Evolutionary conservation across 92 coral and sea anemone genomes (phyloP).

Genomic region (Actinostola sp.): DNA sequence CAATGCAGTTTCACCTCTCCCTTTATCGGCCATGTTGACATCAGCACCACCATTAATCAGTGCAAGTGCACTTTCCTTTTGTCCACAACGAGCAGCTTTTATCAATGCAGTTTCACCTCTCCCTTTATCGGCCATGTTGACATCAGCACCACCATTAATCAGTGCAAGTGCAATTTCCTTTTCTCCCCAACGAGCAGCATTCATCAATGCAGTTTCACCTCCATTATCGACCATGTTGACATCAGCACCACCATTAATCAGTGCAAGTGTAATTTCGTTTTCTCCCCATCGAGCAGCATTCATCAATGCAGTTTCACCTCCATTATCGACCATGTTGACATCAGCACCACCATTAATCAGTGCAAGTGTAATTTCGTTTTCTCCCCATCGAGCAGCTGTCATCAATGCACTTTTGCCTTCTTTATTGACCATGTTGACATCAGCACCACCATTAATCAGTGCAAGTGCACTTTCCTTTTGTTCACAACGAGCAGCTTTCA

Average conservation of each 20-base stretch:
- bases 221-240: not conserved
- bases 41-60: too few relatives aligned
- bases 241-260: constrained; percentile 2
- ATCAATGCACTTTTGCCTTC: too few relatives aligned
- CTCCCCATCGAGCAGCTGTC: not conserved
- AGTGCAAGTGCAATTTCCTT: not conserved
- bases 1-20: too few relatives aligned
- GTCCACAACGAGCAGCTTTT: too few relatives aligned
- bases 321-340: not conserved
- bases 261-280: not conserved
- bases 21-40: too few relatives aligned
- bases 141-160: not conserved
- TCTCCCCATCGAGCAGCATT: not conserved
- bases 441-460: too few relatives aligned
- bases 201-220: not conserved
- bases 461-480: too few relatives aligned
- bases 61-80: too few relatives aligned
- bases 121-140: not conserved
- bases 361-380: not conserved
- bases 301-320: not conserved
- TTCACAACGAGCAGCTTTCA: too few relatives aligned
- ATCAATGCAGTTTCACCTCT: not conserved
- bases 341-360: not conserved
- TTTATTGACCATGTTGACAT: too few relatives aligned
- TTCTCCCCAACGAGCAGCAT: not conserved